phyloP scores from a whole-genome alignment of 2,888 invertebrate genomes.

The Agriopis marginaria region DNA sequence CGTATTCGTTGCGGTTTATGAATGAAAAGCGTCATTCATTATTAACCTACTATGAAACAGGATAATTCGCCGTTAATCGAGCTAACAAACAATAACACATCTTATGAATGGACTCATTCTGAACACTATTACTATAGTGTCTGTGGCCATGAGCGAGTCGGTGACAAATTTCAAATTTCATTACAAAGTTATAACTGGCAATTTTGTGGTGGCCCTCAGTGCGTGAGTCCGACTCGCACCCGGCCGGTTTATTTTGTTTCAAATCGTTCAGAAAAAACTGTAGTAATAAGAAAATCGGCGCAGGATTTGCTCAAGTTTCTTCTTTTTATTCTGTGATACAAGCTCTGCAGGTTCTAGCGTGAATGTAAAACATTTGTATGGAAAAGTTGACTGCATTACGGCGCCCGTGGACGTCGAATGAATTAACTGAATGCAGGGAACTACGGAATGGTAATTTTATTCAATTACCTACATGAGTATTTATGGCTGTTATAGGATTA shows the following conservation, averaged over 20 bases:
- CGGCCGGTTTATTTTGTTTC: no score
- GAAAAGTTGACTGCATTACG: slow-evolving; percentile 38
- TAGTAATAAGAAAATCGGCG: no score
- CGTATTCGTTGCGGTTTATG: background rate
- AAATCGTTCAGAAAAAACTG: no score
- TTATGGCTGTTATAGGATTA: slow-evolving; percentile 27
- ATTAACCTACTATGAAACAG: background rate
- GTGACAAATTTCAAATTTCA: no score
- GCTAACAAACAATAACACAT: slow-evolving; percentile 6
- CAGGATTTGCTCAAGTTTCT: background rate
- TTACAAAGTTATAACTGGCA: no score
- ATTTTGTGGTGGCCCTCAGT: no score
- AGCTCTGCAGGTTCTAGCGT: slow-evolving; percentile 43
- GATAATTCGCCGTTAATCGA: slow-evolving; percentile 1
- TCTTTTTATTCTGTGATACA: background rate
- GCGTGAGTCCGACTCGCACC: no score
- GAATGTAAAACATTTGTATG: slow-evolving; percentile 49
- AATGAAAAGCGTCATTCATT: background rate
- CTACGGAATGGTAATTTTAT: slow-evolving; percentile 38
- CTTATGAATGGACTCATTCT: background rate
- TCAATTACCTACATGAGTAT: slow-evolving; percentile 37
- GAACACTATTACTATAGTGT: no score
- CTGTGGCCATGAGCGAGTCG: no score
- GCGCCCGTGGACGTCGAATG: slow-evolving; percentile 17
- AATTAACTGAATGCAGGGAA: slow-evolving; percentile 26